Percentiles rank a stretch among this genome's conserved stretches.
phyloP scores from a whole-genome alignment of 1,140 invertebrate species.

The Metopolophium dirhodum region DNA sequence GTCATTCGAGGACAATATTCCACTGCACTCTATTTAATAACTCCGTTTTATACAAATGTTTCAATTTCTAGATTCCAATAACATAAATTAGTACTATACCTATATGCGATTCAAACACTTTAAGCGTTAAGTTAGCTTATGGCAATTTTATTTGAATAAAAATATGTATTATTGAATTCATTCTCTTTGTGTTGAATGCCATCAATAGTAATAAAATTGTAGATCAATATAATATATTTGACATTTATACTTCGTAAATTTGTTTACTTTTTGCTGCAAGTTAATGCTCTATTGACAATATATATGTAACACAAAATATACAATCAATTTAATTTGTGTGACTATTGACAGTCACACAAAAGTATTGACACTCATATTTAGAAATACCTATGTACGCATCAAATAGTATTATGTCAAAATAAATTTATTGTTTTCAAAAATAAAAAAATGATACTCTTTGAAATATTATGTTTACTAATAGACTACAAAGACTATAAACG shows the following conservation, averaged over 20 bases:
- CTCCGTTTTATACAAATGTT: background rate
- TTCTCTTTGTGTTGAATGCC: background rate
- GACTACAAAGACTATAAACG: too few species aligned
- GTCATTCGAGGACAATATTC: background rate
- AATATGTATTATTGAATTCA: background rate
- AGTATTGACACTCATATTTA: background rate
- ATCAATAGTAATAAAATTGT: background rate
- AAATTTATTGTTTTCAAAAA: background rate
- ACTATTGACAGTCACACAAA: background rate
- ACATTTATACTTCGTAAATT: background rate
- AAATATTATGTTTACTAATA: background rate
- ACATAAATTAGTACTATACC: background rate
- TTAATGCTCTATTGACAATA: background rate
- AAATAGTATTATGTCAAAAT: background rate
- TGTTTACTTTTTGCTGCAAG: background rate
- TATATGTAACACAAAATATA: background rate
- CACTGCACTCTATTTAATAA: constrained; percentile 1
- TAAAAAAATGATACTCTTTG: background rate
- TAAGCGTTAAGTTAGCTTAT: background rate
- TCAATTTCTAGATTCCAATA: background rate
- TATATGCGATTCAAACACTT: background rate
- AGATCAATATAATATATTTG: background rate
- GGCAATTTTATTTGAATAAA: background rate
- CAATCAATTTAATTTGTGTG: background rate
- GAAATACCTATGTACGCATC: background rate